Evolutionary conservation across 2,113 vertebrate genomes (phyloP).

Genomic region (Panthera leo): DNA sequence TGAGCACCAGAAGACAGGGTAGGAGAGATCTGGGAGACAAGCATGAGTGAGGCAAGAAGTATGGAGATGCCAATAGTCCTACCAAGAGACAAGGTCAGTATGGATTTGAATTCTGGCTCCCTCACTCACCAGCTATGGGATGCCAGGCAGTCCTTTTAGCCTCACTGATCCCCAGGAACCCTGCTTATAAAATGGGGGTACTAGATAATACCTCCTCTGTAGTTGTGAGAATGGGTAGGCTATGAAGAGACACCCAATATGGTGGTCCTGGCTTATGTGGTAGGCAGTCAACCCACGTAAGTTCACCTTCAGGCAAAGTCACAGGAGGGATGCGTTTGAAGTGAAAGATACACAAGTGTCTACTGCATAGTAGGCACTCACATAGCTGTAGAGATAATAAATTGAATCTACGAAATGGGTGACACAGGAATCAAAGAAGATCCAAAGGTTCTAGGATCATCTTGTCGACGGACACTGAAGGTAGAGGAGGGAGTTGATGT

Average conservation of each 20-base stretch:
- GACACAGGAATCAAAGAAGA: background rate
- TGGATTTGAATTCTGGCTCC: background rate
- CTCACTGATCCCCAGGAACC: background rate
- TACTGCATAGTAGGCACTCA: background rate
- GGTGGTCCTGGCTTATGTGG: background rate
- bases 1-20: background rate
- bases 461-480: background rate
- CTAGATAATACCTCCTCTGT: background rate
- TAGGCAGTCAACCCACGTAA: background rate
- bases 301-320: background rate
- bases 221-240: background rate
- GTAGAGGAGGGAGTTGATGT: fast-evolving
- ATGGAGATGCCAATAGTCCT: background rate
- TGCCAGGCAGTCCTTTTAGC: background rate
- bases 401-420: background rate
- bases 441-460: background rate
- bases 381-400: background rate
- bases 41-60: background rate
- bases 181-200: background rate
- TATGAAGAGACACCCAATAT: background rate
- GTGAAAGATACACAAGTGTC: background rate
- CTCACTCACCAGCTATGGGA: background rate
- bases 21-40: background rate
- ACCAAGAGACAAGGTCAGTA: background rate
- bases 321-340: background rate